Evolutionary conservation across 2,113 vertebrate genomes (phyloP), one percentile per base, ranked within the genome.

Genomic region (Candoia aspera): DNA sequence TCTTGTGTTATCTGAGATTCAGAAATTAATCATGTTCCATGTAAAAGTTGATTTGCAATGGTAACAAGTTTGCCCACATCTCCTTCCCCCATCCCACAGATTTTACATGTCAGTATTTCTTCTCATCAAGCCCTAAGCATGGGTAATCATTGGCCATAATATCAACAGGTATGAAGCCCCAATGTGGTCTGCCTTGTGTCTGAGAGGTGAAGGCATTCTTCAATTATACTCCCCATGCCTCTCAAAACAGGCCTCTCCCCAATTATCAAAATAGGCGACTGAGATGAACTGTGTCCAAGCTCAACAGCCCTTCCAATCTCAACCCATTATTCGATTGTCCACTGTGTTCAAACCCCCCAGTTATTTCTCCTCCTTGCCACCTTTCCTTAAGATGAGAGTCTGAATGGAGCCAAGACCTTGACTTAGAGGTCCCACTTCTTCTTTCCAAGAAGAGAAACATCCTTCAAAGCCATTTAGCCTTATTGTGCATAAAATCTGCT

Each of bases 121-220:
- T 53, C n/a, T 84, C 57, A 33, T 2, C 21, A 12, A 55, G 21
- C 33, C 24, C 87, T 42, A 26, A 24, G 60, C 62, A 19, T 55
- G 3, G 24, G 26, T 94, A 93, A 96, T 94, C 91, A 92, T 95
- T 95, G 4, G 93, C 94, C 93, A 89, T 68, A 92, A 84, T 94
- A 95, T 96, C 95, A 95, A 94, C 92, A 95, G 68, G 24, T 92
- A 53, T 2, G 19, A 59, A 85, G 53, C 62, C 73, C 91, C 46
- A 37, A 0, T 8, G 68, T 37, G 17, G n/a, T 37, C 33, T 19
- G 68, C 15, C n/a, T 79, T 79, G 68, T 19, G 33, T 37, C n/a
- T 8, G 68, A 64, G 62, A 64, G 62, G 62, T 68, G 62, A 8
- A 17, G 68, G n/a, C 68, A 79, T 79, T 33, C n/a, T 79, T 79